A percentile compares a stretch with the other conserved stretches of the same genome.
phyloP scores from a whole-genome alignment of 2,888 invertebrate genomes.

The Eupithecia inturbata region DNA sequence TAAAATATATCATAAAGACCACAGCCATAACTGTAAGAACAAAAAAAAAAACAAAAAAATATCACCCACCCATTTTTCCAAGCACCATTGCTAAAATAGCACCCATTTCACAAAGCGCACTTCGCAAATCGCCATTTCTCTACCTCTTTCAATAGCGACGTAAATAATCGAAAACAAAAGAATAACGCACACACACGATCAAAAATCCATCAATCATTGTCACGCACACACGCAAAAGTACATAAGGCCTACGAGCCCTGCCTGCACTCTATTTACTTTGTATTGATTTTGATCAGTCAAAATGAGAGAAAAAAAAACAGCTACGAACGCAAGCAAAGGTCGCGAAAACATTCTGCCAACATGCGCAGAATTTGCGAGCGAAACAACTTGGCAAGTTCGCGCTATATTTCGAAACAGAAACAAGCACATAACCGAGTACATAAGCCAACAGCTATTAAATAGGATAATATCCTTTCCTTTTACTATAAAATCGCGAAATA shows the following conservation, averaged over 20 bases:
- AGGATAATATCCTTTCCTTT: constrained; percentile 49
- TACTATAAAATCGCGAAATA: constrained; percentile 32
- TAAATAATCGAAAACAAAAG: constrained; percentile 33
- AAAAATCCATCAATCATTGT: constrained; percentile 44
- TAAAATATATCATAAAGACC: not conserved
- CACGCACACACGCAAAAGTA: constrained; percentile 53
- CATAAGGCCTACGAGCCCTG: constrained; percentile 45
- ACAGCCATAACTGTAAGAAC: not conserved
- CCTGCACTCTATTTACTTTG: constrained; percentile 48
- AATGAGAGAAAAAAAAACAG: constrained; percentile 50
- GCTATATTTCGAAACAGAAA: constrained; percentile 63
- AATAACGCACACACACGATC: constrained; percentile 47
- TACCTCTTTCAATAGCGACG: constrained; percentile 14
- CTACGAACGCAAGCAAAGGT: constrained; percentile 59
- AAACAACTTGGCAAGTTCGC: constrained; percentile 61
- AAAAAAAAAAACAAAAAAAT: not conserved
- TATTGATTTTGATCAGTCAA: constrained; percentile 54
- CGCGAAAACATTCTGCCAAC: constrained; percentile 58
- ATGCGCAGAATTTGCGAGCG: constrained; percentile 56
- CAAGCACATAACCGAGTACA: constrained; percentile 36
- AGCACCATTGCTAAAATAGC: constrained; percentile 1
- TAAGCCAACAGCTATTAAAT: constrained; percentile 48
- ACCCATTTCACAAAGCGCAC: not conserved
- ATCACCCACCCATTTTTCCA: constrained; percentile 17
- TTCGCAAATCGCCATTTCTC: constrained; percentile 1